Evolutionary conservation across 30 jellyfish, hydroid and myxozoan genomes (phyloP), one percentile per base, ranked within the genome.

Genomic region (Hydractinia echinata): DNA sequence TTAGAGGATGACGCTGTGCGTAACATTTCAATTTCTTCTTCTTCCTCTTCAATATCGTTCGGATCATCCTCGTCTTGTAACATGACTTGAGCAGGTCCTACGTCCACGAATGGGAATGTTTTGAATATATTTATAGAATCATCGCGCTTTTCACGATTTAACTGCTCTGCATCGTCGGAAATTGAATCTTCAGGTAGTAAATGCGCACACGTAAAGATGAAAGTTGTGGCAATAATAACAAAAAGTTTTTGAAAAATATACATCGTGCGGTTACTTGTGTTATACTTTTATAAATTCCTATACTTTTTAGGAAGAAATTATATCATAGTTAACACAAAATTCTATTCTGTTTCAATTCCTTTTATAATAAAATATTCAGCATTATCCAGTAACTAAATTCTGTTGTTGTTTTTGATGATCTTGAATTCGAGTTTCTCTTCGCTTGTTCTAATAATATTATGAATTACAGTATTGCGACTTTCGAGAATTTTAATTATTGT

Each of bases 111-210:
- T 4, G 90, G 86, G 8, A 88, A 53, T 39, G 84, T 80, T 66
- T 82, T 81, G 56, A 83, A 61, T 0, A 88, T 88, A 73, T 88
- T 88, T 67, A 82, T 87, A 14, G 83, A 56, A 67, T 83, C 76
- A 15, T 80, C 96, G 51, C 93, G 72, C 66, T 88, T 83, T 54
- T 76, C 66, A 21, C 89, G 72, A 15, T 74, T 82, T 49, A 88
- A 66, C 82, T 88, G 92, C 21, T 88, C 96, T 10, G 84, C 85
- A 72, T 79, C 83, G 84, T 88, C 96, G 10, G 96, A 82, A 54
- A 82, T 81, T 53, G 74, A 67, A 56, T 88, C 96, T 64, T 88
- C 96, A 4, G 96, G 96, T 56, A 83, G 55, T 11, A 76, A 78
- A 48, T 79, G 73, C 10, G 86, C 66, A 0, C 39, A 51, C 39